Conservation (phyloP, 2,797 vertebrate genomes). For the Heterohyrax brucei region DNA sequence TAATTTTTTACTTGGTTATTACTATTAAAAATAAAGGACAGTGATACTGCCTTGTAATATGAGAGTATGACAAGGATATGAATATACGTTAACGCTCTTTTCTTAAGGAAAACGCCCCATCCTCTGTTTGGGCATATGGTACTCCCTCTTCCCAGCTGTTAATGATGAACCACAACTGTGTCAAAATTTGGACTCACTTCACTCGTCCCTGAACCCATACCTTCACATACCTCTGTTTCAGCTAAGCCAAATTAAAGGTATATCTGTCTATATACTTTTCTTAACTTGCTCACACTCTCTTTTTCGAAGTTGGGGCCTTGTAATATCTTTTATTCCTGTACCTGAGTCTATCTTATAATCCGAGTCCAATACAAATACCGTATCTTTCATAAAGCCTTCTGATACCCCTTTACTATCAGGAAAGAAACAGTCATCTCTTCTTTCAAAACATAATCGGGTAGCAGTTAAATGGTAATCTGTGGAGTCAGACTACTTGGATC, state of each 20-base stretch:
- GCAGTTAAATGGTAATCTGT: conserved; percentile 6
- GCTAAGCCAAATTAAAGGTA: background rate
- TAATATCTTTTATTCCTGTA: conserved; percentile 58
- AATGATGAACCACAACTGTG: conserved; percentile 8
- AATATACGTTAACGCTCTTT: background rate
- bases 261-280: conserved; percentile 23
- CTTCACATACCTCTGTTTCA: background rate
- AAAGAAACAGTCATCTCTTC: background rate
- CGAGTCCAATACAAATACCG: background rate
- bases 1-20: background rate
- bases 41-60: background rate
- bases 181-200: background rate
- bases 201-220: background rate
- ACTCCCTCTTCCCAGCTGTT: background rate
- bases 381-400: too few species aligned
- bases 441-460: background rate
- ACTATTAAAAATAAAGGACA: conserved; percentile 58
- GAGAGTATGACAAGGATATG: background rate
- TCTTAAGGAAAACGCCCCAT: background rate
- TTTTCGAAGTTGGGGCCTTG: background rate
- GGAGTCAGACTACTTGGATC: background rate
- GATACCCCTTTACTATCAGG: background rate
- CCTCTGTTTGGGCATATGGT: background rate
- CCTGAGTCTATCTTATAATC: conserved; percentile 20
- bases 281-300: too few species aligned